These are phyloP conservation scores for Bursaphelenchus okinawaensis DNA, from an alignment of 2,888 invertebrate species.

Conservation along the genomic window DNA sequence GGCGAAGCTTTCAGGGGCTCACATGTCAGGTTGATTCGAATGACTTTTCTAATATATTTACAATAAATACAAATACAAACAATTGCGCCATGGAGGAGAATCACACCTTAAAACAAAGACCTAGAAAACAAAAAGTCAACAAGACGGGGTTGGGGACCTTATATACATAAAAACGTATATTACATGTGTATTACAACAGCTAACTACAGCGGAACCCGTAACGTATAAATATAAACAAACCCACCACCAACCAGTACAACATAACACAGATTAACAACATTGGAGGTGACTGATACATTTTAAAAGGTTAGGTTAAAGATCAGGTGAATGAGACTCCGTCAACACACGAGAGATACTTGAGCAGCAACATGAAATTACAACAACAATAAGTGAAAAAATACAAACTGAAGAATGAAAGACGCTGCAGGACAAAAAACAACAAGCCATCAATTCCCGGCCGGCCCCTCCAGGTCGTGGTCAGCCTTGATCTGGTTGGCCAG, in stretches of 20 bases:
- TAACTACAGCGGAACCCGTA: neutral
- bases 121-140: neutral
- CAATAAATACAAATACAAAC: neutral
- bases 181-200: neutral
- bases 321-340: neutral
- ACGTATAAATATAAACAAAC: neutral
- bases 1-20: neutral
- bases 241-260: neutral
- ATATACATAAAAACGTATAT: neutral
- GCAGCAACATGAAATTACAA: constrained; percentile 1
- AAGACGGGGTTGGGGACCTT: neutral
- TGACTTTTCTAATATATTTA: neutral
- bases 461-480: neutral
- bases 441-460: neutral
- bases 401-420: neutral
- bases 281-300: neutral
- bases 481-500: neutral
- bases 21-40: too few relatives aligned
- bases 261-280: neutral
- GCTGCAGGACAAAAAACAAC: neutral
- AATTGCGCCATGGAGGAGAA: neutral
- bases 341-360: constrained; percentile 6
- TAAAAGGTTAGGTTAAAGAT: neutral
- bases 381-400: neutral
- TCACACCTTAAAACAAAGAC: neutral